Evolutionary conservation across 1,140 invertebrate genomes (phyloP).

Genomic region (Bombus picipes): DNA sequence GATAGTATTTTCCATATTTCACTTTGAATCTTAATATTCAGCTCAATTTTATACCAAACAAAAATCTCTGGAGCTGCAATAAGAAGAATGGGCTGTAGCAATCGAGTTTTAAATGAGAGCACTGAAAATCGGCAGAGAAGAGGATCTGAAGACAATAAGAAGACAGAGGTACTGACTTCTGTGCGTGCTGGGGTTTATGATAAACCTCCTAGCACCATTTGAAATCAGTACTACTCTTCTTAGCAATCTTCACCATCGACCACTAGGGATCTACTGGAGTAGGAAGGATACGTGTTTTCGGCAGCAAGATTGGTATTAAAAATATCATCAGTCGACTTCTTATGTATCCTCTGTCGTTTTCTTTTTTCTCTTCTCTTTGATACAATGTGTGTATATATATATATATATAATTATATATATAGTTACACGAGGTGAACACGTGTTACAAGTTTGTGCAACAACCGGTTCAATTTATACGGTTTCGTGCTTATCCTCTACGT

Average conservation of each 20-base stretch:
- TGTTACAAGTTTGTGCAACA: conserved; percentile 45
- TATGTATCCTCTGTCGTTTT: conserved; percentile 36
- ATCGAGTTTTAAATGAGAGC: neutral
- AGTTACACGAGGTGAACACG: conserved; percentile 7
- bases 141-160: conserved; percentile 66
- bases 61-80: neutral
- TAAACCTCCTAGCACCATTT: conserved; percentile 82
- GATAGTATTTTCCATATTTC: neutral
- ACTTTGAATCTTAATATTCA: neutral
- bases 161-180: conserved; percentile 82
- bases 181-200: conserved; percentile 81
- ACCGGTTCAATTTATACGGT: conserved; percentile 20
- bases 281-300: neutral
- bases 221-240: conserved; percentile 83
- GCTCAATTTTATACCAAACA: neutral
- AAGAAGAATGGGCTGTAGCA: neutral
- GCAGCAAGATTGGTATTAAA: conserved; percentile 9
- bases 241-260: conserved; percentile 63
- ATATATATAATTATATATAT: neutral
- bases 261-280: neutral
- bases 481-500: neutral
- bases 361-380: conserved; percentile 7
- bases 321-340: conserved; percentile 12
- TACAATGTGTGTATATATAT: conserved; percentile 2
- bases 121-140: neutral